Conservation (phyloP, 1,140 invertebrate species). For the Orchestia grillus region DNA sequence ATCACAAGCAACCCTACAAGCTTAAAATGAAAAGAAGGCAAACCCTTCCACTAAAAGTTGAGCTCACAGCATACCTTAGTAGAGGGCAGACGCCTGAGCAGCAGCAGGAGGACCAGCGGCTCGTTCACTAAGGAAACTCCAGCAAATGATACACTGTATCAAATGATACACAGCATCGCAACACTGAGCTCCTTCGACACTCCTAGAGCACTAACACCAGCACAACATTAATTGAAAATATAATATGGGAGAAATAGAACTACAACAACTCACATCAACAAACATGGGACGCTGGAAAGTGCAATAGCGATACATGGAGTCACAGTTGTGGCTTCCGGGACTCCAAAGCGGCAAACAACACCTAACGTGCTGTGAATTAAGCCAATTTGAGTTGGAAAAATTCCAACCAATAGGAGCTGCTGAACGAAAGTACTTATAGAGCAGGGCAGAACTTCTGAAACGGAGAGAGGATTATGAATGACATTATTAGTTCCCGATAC, state of each 20-base stretch:
- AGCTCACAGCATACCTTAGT: background rate
- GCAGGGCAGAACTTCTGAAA: no score
- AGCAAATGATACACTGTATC: background rate
- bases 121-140: background rate
- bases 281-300: background rate
- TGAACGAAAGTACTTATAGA: no score
- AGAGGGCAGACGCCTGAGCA: no score
- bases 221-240: background rate
- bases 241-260: background rate
- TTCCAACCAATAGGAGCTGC: no score
- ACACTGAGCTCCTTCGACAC: background rate
- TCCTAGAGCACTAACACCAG: background rate
- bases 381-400: background rate
- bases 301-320: background rate
- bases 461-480: background rate
- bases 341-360: background rate
- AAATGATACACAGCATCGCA: background rate
- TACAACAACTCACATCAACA: background rate
- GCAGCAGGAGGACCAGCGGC: no score
- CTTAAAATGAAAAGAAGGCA: background rate
- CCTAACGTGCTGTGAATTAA: background rate
- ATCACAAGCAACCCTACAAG: slow-evolving; percentile 36
- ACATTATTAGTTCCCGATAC: background rate
- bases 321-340: background rate
- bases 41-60: background rate